Conservation (phyloP, 2,113 vertebrate genomes). For the Xiphophorus maculatus region DNA sequence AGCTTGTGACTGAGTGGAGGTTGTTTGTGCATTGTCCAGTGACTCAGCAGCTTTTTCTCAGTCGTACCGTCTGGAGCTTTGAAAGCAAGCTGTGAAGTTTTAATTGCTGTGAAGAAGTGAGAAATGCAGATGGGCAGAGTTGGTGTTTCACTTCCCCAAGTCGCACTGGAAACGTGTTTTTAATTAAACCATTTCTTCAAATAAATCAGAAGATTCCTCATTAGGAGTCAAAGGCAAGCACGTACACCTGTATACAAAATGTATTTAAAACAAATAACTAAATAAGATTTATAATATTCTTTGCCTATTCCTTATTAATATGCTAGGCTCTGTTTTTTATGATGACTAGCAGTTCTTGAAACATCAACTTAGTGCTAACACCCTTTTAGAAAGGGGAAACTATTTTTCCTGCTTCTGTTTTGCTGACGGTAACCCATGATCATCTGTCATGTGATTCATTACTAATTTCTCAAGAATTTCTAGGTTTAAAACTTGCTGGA, state of each 20-base stretch:
- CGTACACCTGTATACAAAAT: background rate
- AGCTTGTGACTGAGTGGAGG: background rate
- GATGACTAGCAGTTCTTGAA: background rate
- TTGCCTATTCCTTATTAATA: background rate
- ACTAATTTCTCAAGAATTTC: slow-evolving; percentile 5
- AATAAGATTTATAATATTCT: background rate
- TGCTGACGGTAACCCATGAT: background rate
- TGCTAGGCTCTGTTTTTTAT: background rate
- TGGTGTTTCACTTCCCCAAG: slow-evolving; percentile 28
- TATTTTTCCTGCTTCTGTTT: background rate
- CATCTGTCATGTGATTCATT: slow-evolving; percentile 34
- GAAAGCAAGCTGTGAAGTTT: background rate
- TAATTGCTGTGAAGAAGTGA: background rate
- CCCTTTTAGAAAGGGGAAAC: background rate
- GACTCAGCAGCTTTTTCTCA: slow-evolving; percentile 16
- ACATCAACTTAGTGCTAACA: background rate
- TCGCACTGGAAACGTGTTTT: background rate
- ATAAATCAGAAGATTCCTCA: background rate
- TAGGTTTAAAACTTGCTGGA: background rate
- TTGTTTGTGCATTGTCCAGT: background rate
- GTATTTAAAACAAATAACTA: background rate
- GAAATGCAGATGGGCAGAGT: background rate
- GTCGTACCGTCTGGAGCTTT: background rate
- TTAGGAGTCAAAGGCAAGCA: background rate
- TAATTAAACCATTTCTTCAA: background rate